Evolutionary conservation across 92 coral and sea anemone species (phyloP).

Genomic region (Porites evermanni): DNA sequence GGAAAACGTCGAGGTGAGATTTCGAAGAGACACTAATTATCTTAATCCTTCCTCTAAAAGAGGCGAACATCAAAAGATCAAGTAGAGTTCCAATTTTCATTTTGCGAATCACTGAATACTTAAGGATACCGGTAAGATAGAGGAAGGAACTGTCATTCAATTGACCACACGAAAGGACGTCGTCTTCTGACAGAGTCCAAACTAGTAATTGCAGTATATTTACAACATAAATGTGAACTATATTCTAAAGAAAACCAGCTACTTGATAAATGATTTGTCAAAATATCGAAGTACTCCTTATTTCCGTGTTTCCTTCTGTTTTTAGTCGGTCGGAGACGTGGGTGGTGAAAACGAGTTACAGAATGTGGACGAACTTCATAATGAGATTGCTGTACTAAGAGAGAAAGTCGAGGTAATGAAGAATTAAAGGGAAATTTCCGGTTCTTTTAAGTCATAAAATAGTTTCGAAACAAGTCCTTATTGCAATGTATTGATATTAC

Average conservation of each 20-base stretch:
- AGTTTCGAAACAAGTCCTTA: neutral
- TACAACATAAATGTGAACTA: too few relatives aligned
- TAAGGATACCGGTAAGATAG: too few relatives aligned
- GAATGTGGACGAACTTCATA: neutral
- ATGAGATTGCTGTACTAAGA: neutral
- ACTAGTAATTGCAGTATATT: too few relatives aligned
- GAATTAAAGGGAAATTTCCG: too few relatives aligned
- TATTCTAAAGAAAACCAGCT: too few relatives aligned
- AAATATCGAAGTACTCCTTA: too few relatives aligned
- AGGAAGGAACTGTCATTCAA: too few relatives aligned
- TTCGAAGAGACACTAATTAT: neutral
- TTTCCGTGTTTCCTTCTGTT: neutral
- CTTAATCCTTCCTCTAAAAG: neutral
- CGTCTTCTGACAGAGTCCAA: too few relatives aligned
- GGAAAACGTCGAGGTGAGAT: slow-evolving; percentile 23
- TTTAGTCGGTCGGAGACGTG: neutral
- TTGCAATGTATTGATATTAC: neutral
- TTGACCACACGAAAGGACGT: too few relatives aligned
- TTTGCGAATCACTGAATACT: neutral
- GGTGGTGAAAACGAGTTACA: neutral
- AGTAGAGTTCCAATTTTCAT: neutral
- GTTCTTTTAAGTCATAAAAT: neutral
- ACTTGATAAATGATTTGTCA: too few relatives aligned
- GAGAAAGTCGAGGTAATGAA: neutral
- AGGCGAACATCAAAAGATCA: neutral